Evolutionary conservation across 2,888 invertebrate genomes (phyloP).

Genomic region (Tolmerus cingulatus): DNA sequence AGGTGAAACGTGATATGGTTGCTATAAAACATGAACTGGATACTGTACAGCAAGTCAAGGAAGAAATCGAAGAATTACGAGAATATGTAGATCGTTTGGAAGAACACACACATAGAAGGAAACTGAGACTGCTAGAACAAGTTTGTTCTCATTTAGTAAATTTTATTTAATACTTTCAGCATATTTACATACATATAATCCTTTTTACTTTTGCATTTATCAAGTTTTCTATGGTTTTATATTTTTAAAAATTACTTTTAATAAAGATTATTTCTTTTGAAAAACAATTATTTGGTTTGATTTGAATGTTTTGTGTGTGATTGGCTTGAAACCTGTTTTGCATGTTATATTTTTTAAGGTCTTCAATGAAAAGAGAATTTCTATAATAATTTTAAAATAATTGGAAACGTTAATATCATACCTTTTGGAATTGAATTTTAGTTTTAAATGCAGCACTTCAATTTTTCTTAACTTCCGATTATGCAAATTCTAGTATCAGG

Average conservation of each 20-base stretch:
- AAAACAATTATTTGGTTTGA: background rate
- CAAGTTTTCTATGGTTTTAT: background rate
- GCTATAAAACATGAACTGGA: slow-evolving; percentile 94
- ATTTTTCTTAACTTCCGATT: background rate
- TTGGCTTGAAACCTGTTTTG: background rate
- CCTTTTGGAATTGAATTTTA: background rate
- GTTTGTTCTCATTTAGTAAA: slow-evolving; percentile 64
- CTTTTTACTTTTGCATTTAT: background rate
- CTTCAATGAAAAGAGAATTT: background rate
- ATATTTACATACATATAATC: background rate
- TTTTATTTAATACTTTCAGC: background rate
- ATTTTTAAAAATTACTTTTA: background rate
- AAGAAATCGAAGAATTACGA: slow-evolving; percentile 90
- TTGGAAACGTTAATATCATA: too few relatives aligned
- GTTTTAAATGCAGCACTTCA: background rate
- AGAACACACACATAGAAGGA: slow-evolving; percentile 89
- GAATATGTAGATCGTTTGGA: slow-evolving; percentile 92
- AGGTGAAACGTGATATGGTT: slow-evolving; percentile 93
- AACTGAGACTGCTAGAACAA: slow-evolving; percentile 91
- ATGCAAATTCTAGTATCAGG: background rate
- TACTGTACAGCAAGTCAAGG: slow-evolving; percentile 93
- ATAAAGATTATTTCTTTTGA: background rate
- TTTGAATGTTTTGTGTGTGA: background rate
- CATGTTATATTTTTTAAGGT: background rate
- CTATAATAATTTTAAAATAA: too few relatives aligned